Percentiles rank a stretch among this genome's conserved stretches.
Evolutionary conservation across 2,888 invertebrate genomes (phyloP).

Genomic region (Mimas tiliae): DNA sequence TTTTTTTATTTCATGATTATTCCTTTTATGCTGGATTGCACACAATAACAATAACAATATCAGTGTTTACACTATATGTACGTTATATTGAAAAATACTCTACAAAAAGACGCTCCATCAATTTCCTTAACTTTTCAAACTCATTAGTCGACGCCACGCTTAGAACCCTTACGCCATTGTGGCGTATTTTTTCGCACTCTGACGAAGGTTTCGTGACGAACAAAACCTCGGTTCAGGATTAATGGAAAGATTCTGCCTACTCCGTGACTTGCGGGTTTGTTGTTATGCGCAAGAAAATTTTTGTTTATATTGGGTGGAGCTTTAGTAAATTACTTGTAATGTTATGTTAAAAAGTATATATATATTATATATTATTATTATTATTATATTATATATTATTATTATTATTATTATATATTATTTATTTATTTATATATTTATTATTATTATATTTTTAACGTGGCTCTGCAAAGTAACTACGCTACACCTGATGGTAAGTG

Average conservation of each 20-base stretch:
- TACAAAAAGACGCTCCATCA: not conserved
- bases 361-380: too few relatives aligned
- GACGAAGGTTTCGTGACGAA: constrained; percentile 31
- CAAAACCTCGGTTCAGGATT: constrained; percentile 21
- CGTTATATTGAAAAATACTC: not conserved
- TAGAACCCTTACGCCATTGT: constrained; percentile 1
- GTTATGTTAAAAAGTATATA: too few relatives aligned
- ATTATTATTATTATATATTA: too few relatives aligned
- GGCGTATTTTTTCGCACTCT: constrained; percentile 22
- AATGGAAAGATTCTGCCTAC: constrained; percentile 15
- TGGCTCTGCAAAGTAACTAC: too few relatives aligned
- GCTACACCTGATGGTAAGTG: too few relatives aligned
- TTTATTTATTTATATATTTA: too few relatives aligned
- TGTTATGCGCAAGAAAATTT: constrained; percentile 1
- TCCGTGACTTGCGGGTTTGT: constrained; percentile 6
- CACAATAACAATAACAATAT: too few relatives aligned
- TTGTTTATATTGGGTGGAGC: not conserved
- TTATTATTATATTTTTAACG: too few relatives aligned
- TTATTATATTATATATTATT: too few relatives aligned
- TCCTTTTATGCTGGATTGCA: too few relatives aligned
- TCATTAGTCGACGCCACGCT: constrained; percentile 19
- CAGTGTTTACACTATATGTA: too few relatives aligned
- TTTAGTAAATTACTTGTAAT: not conserved
- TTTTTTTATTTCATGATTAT: too few relatives aligned
- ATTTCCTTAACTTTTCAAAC: not conserved